These are phyloP conservation scores for Latrodectus elegans DNA, from an alignment of 2,888 invertebrate species.

Conservation along the genomic window DNA sequence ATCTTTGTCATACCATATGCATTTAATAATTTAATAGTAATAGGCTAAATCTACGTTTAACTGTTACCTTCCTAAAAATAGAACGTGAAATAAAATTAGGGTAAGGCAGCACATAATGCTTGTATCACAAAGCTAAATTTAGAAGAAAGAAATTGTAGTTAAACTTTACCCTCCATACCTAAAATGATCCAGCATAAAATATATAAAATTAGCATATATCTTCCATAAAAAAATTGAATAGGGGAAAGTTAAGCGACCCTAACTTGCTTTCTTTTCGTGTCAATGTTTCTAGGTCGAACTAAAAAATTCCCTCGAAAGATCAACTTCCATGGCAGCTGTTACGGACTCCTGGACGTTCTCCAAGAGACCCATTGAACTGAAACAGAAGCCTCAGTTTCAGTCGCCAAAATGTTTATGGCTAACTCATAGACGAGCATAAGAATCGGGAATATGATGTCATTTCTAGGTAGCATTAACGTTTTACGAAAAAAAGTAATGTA, in stretches of 20 bases:
- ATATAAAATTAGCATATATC: not conserved
- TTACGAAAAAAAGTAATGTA: not conserved
- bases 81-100: too few relatives aligned
- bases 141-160: too few relatives aligned
- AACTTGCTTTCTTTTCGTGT: not conserved
- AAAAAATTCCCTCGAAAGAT: not conserved
- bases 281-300: not conserved
- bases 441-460: slow-evolving; percentile 8
- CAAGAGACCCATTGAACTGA: slow-evolving; percentile 30
- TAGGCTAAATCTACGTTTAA: too few relatives aligned
- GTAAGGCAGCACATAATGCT: too few relatives aligned
- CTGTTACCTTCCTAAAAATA: too few relatives aligned
- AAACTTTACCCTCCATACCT: too few relatives aligned
- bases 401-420: slow-evolving; percentile 30
- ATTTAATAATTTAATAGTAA: too few relatives aligned
- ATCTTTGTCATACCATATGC: too few relatives aligned
- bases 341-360: slow-evolving; percentile 30
- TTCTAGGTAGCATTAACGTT: slow-evolving; percentile 31
- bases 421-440: not conserved
- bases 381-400: slow-evolving; percentile 10
- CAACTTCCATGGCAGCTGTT: slow-evolving; percentile 35
- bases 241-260: not conserved
- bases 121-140: too few relatives aligned
- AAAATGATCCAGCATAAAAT: not conserved
- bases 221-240: not conserved